These are phyloP conservation scores for Standfussiana lucernea DNA, from an alignment of 2,888 invertebrate genomes.

Conservation along the genomic window DNA sequence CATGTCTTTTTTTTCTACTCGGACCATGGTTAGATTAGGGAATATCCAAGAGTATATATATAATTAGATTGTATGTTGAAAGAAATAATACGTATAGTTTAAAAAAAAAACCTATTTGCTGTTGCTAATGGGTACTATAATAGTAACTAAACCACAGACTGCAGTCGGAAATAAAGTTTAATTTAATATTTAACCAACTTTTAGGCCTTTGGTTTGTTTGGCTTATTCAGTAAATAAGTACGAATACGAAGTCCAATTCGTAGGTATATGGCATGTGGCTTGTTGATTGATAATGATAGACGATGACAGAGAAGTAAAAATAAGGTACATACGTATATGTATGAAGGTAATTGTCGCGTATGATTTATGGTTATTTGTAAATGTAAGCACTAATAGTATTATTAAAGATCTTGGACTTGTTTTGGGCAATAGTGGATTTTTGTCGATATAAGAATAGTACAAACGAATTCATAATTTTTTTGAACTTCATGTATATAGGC, in stretches of 20 bases:
- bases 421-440: too few relatives aligned
- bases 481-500: too few relatives aligned
- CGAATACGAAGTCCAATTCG: conserved; percentile 1
- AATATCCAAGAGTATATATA: too few relatives aligned
- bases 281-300: conserved; percentile 48
- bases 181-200: neutral
- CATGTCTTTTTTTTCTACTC: too few relatives aligned
- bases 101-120: neutral
- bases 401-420: neutral
- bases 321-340: conserved; percentile 21
- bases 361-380: conserved; percentile 21
- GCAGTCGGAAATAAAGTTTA: neutral
- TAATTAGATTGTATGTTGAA: too few relatives aligned
- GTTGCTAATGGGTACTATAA: neutral
- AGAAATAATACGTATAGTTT: too few relatives aligned
- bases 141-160: neutral
- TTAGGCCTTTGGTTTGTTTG: too few relatives aligned
- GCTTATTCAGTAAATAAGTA: neutral
- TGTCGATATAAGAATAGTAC: too few relatives aligned
- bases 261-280: conserved; percentile 5
- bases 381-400: neutral
- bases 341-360: neutral
- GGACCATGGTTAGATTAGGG: too few relatives aligned
- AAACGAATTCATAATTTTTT: too few relatives aligned
- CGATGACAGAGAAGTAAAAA: conserved; percentile 17